phyloP scores from a whole-genome alignment of 2,113 vertebrate genomes.

The Leucopsar rothschildi region DNA sequence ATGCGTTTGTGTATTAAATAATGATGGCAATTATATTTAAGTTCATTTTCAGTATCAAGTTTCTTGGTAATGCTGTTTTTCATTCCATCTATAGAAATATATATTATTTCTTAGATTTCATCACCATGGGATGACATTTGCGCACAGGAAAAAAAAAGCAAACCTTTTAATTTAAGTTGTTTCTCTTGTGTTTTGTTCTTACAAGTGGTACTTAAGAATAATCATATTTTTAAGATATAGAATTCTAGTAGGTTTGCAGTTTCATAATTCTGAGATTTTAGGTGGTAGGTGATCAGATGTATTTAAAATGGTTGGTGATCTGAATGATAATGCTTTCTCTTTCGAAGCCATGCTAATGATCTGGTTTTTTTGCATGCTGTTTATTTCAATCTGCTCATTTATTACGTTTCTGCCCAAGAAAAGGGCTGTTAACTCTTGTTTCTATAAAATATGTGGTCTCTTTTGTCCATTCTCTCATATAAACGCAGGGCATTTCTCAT shows the following conservation, averaged over 20 bases:
- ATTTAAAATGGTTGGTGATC: not conserved
- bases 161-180: not conserved
- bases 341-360: not conserved
- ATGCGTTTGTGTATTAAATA: not conserved
- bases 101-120: not conserved
- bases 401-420: not conserved
- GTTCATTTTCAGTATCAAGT: not conserved
- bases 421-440: not conserved
- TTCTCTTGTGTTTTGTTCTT: not conserved
- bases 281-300: not conserved
- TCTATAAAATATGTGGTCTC: not conserved
- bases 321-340: not conserved
- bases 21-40: not conserved
- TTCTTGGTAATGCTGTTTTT: not conserved
- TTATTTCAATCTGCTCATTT: not conserved
- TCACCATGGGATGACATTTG: not conserved
- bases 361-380: not conserved
- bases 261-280: not conserved
- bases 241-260: not conserved
- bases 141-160: rapidly evolving
- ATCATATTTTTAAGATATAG: not conserved
- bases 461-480: not conserved
- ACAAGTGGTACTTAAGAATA: not conserved
- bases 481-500: not conserved
- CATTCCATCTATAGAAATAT: not conserved